Conservation (phyloP, 2,888 invertebrate species). For the Drosophila prostipennis region DNA sequence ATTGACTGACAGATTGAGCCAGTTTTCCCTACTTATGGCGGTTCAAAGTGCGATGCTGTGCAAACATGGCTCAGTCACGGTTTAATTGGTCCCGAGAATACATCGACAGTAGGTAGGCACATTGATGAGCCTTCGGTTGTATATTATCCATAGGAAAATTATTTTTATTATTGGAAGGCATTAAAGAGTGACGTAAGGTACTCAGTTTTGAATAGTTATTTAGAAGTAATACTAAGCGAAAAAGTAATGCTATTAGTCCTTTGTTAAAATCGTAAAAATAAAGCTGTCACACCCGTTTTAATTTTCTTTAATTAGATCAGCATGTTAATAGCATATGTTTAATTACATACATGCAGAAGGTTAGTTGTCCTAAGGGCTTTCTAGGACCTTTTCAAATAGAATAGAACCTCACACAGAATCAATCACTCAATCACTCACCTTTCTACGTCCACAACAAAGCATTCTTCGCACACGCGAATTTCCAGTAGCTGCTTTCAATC, state of each 20-base stretch:
- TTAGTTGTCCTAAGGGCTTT: too few species aligned
- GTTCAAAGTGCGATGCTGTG: neutral
- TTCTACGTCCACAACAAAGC: conserved; percentile 98
- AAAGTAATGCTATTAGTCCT: neutral
- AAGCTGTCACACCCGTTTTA: neutral
- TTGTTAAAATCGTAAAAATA: neutral
- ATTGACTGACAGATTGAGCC: conserved; percentile 8
- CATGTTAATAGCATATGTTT: neutral
- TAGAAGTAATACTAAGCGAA: neutral
- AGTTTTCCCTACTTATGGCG: conserved; percentile 1
- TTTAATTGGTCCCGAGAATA: conserved; percentile 10
- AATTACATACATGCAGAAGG: neutral
- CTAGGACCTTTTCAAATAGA: neutral
- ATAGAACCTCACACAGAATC: neutral
- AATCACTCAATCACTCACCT: conserved; percentile 87
- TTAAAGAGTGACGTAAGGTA: neutral
- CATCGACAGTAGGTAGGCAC: neutral
- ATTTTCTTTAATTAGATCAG: neutral
- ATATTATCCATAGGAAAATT: too few species aligned
- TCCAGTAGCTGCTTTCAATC: conserved; percentile 90
- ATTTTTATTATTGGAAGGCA: too few species aligned
- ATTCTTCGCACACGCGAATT: conserved; percentile 93
- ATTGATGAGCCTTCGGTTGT: too few species aligned
- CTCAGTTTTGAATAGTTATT: too few species aligned
- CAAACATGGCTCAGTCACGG: conserved; percentile 6